Evolutionary conservation across 2,888 invertebrate genomes (phyloP), one percentile per base, ranked within the genome.

Genomic region (Caenorhabditis sulstoni): DNA sequence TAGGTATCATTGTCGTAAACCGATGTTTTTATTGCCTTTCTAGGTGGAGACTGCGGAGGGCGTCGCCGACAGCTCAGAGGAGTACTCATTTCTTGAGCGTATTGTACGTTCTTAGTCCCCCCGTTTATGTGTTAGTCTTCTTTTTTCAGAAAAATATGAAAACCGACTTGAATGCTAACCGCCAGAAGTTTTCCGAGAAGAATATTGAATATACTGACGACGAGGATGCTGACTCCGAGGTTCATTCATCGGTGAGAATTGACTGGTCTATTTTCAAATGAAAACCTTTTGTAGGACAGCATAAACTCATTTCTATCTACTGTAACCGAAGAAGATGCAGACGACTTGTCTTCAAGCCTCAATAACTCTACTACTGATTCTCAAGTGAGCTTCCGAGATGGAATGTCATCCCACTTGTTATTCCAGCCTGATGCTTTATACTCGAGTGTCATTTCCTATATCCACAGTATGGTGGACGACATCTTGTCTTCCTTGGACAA

Each of bases 51-150:
- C 73, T 64, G 58, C 58, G 58, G 39, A 73, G 58, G 64, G 45
- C 64, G 73, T 47, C 20, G 64, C 64, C 73, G 64, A 73, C 73
- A 50, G 50, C 64, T 73, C 64, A 50, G 73, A 73, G 50, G 64
- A 57, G 64, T 55, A 39, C 41, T 18, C n/a, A 20, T 64, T 73
- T 58, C 50, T 73, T 8, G 47, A 73, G 29, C 49, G 50, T 7
- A 55, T 73, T 49, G 73, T 73, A 58, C 49, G 64, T 71, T 52
- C 44, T 20, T 18, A 3, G 0, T 3, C 12, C 8, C 16, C 39
- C 7, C n/a, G 39, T 4, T 29, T 7, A 16, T 20, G n/a, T 7
- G 20, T n/a, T 39, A 12, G 16, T 3, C 29, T 16, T 4, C 9
- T 18, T 14, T 14, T 20, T 18, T 3, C 35, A 73, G 73, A 73